A percentile compares a stretch with the other conserved stretches of the same genome.
phyloP scores from a whole-genome alignment of 2,888 invertebrate genomes.

The Zonitis immaculata region DNA sequence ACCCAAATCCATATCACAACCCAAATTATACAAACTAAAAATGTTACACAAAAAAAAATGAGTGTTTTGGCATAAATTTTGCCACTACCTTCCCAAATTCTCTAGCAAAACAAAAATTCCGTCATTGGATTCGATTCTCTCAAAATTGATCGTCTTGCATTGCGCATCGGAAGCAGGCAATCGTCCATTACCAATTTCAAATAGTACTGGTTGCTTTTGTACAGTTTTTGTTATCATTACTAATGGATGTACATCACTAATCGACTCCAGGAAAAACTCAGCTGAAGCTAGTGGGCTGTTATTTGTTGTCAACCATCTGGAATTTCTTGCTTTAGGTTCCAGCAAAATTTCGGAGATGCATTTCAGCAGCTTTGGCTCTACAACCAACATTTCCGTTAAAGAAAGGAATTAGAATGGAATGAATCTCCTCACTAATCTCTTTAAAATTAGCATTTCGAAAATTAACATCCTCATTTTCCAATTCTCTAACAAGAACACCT shows the following conservation, averaged over 20 bases:
- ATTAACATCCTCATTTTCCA: neutral
- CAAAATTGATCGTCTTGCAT: neutral
- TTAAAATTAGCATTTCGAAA: neutral
- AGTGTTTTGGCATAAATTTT: no score
- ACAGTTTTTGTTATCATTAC: neutral
- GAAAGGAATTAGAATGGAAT: no score
- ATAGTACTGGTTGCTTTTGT: slow-evolving; percentile 32
- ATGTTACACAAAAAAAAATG: no score
- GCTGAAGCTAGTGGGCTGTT: slow-evolving; percentile 61
- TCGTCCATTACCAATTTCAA: slow-evolving; percentile 5
- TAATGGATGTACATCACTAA: slow-evolving; percentile 1
- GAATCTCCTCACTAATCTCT: neutral
- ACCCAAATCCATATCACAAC: slow-evolving; percentile 69
- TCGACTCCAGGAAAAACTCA: slow-evolving; percentile 80
- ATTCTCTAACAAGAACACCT: neutral
- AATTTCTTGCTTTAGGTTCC: slow-evolving; percentile 43
- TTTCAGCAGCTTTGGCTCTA: slow-evolving; percentile 13
- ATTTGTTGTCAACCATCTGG: neutral
- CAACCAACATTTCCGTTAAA: neutral
- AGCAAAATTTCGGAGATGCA: slow-evolving; percentile 16
- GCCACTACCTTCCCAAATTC: slow-evolving; percentile 6
- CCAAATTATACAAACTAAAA: slow-evolving; percentile 67
- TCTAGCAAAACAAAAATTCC: neutral
- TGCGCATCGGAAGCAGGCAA: neutral
- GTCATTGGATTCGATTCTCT: neutral